These are phyloP conservation scores for Cnemophilus loriae DNA, from an alignment of 2,113 vertebrate genomes.

Conservation along the genomic window DNA sequence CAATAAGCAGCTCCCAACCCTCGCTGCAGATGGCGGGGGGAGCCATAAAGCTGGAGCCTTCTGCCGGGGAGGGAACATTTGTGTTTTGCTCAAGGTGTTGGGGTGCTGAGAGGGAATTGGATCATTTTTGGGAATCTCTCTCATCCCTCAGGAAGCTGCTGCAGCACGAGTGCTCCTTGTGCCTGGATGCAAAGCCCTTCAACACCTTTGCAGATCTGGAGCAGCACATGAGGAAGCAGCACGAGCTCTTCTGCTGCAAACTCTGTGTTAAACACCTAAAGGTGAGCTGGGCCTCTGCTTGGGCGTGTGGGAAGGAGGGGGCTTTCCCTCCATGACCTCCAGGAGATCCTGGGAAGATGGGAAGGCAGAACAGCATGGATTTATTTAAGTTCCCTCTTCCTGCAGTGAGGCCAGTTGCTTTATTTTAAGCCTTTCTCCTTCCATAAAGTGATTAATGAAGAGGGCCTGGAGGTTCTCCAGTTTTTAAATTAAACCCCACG, in stretches of 20 bases:
- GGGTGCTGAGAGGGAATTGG: neutral
- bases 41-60: neutral
- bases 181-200: constrained; percentile 84
- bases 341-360: neutral
- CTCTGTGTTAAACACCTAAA: constrained; percentile 92
- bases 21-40: neutral
- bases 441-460: neutral
- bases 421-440: neutral
- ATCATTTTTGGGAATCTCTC: neutral
- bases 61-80: neutral
- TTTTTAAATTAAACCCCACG: neutral
- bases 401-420: neutral
- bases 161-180: constrained; percentile 84
- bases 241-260: constrained; percentile 95
- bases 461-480: neutral
- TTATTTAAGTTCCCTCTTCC: neutral
- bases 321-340: neutral
- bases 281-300: constrained; percentile 63
- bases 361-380: neutral
- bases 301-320: neutral
- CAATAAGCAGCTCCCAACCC: neutral
- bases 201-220: constrained; percentile 89
- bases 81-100: fast-evolving
- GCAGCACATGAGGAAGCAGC: constrained; percentile 96
- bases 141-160: constrained; percentile 81